phyloP scores from a whole-genome alignment of 2,797 vertebrate species.

The Periparus ater region DNA sequence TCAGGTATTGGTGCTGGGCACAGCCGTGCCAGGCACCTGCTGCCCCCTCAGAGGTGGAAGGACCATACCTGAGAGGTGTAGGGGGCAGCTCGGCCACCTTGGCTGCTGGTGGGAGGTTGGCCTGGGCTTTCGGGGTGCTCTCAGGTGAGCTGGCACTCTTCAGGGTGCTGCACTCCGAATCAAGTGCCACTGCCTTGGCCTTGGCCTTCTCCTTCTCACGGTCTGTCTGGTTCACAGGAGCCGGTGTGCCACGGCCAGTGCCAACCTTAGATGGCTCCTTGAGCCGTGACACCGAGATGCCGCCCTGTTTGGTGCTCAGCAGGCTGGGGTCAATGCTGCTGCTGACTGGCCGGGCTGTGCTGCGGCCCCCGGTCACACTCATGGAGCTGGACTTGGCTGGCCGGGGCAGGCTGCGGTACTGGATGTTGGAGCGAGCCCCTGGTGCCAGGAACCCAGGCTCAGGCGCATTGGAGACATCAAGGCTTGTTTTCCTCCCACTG shows the following conservation, averaged over 20 bases:
- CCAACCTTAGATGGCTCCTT: constrained; percentile 87
- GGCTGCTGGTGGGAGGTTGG: constrained; percentile 77
- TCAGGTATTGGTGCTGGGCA: not conserved
- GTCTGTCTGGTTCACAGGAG: constrained; percentile 95
- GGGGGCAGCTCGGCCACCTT: constrained; percentile 85
- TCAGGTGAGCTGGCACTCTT: constrained; percentile 82
- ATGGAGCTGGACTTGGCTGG: constrained; percentile 93
- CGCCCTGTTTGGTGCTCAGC: constrained; percentile 82
- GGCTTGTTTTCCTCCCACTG: constrained; percentile 88
- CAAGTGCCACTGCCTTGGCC: constrained; percentile 90
- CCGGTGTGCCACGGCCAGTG: constrained; percentile 64
- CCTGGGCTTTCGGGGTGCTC: constrained; percentile 82
- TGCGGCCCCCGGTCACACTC: constrained; percentile 85
- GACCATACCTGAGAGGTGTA: constrained; percentile 85
- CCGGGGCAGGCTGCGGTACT: constrained; percentile 96
- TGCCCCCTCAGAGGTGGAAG: accelerated
- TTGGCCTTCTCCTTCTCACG: constrained; percentile 95
- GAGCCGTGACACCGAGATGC: constrained; percentile 81
- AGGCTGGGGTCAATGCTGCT: constrained; percentile 87
- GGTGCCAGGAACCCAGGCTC: constrained; percentile 88
- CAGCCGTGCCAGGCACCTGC: accelerated
- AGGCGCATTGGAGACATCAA: constrained; percentile 86
- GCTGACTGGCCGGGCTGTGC: constrained; percentile 84
- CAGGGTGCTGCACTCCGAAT: constrained; percentile 81
- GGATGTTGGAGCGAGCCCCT: constrained; percentile 90